phyloP scores from a whole-genome alignment of 2,888 invertebrate species.

The Mantis religiosa region DNA sequence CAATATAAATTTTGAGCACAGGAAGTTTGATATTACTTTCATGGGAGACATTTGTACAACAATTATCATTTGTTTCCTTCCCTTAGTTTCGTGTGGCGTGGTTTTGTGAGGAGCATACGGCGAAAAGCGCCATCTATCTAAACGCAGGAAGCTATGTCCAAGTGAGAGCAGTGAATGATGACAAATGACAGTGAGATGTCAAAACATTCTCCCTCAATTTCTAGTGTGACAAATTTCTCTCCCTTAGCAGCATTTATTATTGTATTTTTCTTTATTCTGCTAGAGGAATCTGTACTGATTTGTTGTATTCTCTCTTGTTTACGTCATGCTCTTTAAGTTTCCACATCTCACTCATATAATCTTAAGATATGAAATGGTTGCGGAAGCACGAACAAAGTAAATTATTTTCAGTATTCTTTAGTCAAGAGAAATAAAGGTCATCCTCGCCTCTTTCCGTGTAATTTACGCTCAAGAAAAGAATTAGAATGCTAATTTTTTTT shows the following conservation, averaged over 20 bases:
- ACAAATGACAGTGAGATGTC: not conserved
- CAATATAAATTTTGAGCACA: no score
- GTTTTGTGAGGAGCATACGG: not conserved
- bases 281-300: not conserved
- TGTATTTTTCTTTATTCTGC: not conserved
- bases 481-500: not conserved
- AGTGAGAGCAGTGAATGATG: not conserved
- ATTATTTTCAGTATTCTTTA: not conserved
- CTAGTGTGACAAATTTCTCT: not conserved
- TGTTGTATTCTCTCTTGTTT: not conserved
- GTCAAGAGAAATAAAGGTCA: not conserved
- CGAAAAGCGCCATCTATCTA: not conserved
- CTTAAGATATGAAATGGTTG: not conserved
- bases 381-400: not conserved
- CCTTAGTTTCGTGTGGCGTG: no score
- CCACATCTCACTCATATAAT: not conserved
- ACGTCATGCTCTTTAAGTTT: not conserved
- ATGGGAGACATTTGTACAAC: no score
- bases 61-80: no score
- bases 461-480: not conserved
- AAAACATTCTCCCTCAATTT: not conserved
- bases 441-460: not conserved
- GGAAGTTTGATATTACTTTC: no score
- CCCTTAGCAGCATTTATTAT: not conserved
- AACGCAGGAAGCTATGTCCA: not conserved